Percentiles rank a stretch among this genome's conserved stretches.
These are phyloP conservation scores for Microctonus brassicae DNA, from an alignment of 2,888 invertebrate species.

Conservation along the genomic window DNA sequence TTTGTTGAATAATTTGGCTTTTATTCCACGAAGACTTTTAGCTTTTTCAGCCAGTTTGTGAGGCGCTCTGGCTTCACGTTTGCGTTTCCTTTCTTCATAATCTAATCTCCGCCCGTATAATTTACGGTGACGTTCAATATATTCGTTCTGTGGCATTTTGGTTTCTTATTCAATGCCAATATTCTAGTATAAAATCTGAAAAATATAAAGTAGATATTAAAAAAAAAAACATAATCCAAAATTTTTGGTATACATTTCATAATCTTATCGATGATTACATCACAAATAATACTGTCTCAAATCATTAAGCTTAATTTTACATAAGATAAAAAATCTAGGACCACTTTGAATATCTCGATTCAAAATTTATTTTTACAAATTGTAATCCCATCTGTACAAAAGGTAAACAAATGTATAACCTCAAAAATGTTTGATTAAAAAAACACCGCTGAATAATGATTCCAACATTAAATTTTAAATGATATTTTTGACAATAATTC, in stretches of 20 bases:
- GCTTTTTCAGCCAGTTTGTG: slow-evolving; percentile 94
- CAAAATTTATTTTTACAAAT: no score
- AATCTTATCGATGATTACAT: no score
- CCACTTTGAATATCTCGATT: no score
- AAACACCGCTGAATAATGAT: no score
- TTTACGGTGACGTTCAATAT: slow-evolving; percentile 98
- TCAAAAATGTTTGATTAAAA: background rate
- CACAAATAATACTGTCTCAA: no score
- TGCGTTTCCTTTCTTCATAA: slow-evolving; percentile 96
- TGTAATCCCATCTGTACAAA: background rate
- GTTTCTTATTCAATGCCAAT: background rate
- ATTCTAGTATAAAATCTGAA: background rate
- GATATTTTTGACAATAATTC: no score
- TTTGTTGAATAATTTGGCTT: slow-evolving; percentile 98
- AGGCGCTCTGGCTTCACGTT: slow-evolving; percentile 94
- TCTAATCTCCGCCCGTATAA: slow-evolving; percentile 96
- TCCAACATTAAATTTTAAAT: no score
- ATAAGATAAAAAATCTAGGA: no score
- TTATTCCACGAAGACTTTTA: slow-evolving; percentile 91
- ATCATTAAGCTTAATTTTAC: no score
- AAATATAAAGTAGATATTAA: background rate
- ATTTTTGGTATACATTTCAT: no score
- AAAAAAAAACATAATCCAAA: background rate
- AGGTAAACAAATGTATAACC: background rate
- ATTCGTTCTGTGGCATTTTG: slow-evolving; percentile 98